phyloP scores from a whole-genome alignment of 2,113 vertebrate genomes.

The Trogon surrucura region DNA sequence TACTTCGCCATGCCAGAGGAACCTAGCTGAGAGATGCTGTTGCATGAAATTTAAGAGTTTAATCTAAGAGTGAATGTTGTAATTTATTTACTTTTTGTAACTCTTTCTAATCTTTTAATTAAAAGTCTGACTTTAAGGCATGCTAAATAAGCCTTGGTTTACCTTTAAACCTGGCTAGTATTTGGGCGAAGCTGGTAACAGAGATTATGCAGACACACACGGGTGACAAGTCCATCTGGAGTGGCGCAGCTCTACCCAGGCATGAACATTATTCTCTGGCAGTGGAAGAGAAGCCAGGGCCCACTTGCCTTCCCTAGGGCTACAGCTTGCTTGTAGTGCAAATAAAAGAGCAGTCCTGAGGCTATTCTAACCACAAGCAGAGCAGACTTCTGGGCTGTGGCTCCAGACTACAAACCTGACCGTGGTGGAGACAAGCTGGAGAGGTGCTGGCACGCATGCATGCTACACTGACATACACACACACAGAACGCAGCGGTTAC shows the following conservation, averaged over 20 bases:
- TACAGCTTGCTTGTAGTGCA: neutral
- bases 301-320: neutral
- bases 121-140: neutral
- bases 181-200: neutral
- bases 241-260: neutral
- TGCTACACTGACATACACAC: neutral
- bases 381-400: neutral
- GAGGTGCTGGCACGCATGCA: fast-evolving
- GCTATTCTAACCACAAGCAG: neutral
- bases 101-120: neutral
- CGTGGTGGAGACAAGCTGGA: neutral
- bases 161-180: neutral
- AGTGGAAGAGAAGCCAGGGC: neutral
- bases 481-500: fast-evolving
- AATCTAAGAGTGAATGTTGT: neutral
- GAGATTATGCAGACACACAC: fast-evolving
- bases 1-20: neutral
- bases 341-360: neutral
- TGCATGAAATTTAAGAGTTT: neutral
- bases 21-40: neutral
- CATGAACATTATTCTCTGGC: neutral
- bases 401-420: neutral
- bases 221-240: fast-evolving
- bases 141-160: fast-evolving
- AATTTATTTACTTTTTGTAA: slow-evolving; percentile 26